Base-by-base conservation (phyloP, 1,140 invertebrate genomes). In the Oreohelix idahoensis region DNA sequence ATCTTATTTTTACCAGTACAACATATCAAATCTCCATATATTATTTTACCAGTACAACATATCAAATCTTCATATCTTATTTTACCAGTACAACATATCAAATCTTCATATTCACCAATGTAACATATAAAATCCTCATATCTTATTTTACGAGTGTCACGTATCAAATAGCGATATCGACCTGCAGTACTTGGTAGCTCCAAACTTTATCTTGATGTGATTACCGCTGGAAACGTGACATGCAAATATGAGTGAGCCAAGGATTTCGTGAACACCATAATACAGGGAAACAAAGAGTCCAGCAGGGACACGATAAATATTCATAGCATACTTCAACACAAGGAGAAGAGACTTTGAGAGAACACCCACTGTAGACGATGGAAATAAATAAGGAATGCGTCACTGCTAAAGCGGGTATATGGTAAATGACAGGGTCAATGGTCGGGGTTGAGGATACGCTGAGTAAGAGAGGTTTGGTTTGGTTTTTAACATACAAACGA, bases 241-340 rank as follows among this genome's bases (percentile, higher is more conserved):
- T 66, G 63, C 29, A 66, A 66, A 66, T 66, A 66, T 35, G n/a
- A 66, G 63, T 35, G n/a, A 66, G 29, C n/a, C 63, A 11, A 58
- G 63, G 11, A 66, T 35, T 35, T 32, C 29, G 63, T 29, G 2
- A 66, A n/a, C 29, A 66, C 63, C 29, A 66, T 35, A 66, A 29
- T 23, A 66, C n/a, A 8, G 29, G 20, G 8, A 29, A 66, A 66
- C 63, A 29, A 32, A 32, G n/a, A 66, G 63, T 29, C 63, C 29
- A 66, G n/a, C 1, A 35, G 63, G 63, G 63, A 66, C 29, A 66
- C 8, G 63, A 66, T 66, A 66, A 51, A 51, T 75, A 75, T 42
- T 75, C 29, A 75, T 45, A 23, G 73, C n/a, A 53, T 45, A 51
- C n/a, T 51, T 51, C 29, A 49, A 11, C 20, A 45, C 42, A n/a